These are phyloP conservation scores for Holacanthus passer DNA, from an alignment of 2,113 vertebrate genomes.

Conservation along the genomic window DNA sequence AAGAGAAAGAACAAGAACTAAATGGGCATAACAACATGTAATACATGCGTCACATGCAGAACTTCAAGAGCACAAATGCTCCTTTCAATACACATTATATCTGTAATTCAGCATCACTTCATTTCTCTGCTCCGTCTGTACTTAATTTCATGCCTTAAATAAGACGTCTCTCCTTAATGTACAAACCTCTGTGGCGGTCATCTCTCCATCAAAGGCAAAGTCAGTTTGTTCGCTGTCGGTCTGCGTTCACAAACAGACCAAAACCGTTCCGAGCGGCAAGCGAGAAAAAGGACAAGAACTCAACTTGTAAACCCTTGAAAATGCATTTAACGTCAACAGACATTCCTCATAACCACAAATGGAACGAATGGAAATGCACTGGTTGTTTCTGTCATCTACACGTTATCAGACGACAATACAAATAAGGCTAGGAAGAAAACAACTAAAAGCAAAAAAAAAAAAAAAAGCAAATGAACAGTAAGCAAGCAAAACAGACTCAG, in stretches of 20 bases:
- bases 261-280: slow-evolving; percentile 85
- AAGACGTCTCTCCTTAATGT: slow-evolving; percentile 23
- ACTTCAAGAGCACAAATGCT: not conserved
- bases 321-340: slow-evolving; percentile 21
- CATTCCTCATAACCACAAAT: slow-evolving; percentile 58
- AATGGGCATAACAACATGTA: slow-evolving; percentile 1
- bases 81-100: too few species aligned
- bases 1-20: not conserved
- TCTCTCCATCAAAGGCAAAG: slow-evolving; percentile 93
- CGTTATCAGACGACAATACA: slow-evolving; percentile 41
- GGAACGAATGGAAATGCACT: slow-evolving; percentile 72
- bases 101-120: not conserved
- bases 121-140: not conserved
- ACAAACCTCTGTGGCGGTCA: slow-evolving; percentile 96
- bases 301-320: slow-evolving; percentile 80
- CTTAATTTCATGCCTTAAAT: slow-evolving; percentile 25
- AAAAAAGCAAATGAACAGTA: slow-evolving; percentile 64
- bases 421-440: slow-evolving; percentile 37
- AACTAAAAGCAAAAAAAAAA: slow-evolving; percentile 3
- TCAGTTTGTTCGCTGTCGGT: slow-evolving; percentile 97
- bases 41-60: slow-evolving; percentile 18
- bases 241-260: slow-evolving; percentile 83
- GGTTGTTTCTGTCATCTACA: slow-evolving; percentile 42
- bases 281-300: slow-evolving; percentile 85
- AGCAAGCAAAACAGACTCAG: slow-evolving; percentile 80